phyloP scores from a whole-genome alignment of 2,888 invertebrate genomes.

The Amphipyra berbera region DNA sequence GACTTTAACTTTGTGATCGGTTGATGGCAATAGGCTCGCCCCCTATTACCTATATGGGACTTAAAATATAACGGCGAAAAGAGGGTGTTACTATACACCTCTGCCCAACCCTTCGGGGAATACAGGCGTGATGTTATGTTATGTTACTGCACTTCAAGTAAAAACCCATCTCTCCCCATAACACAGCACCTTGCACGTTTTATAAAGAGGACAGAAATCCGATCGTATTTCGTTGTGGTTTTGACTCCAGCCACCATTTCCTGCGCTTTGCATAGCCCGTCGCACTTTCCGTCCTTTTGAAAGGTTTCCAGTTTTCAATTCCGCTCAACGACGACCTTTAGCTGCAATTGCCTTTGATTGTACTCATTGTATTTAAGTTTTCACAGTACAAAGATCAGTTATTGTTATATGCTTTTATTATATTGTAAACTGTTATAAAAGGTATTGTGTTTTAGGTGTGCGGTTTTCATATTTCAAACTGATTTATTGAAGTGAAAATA shows the following conservation, averaged over 20 bases:
- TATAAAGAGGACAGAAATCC: conserved; percentile 24
- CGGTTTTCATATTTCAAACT: neutral
- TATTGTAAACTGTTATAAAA: conserved; percentile 18
- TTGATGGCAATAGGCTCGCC: too few species aligned
- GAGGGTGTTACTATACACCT: too few species aligned
- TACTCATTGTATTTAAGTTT: conserved; percentile 23
- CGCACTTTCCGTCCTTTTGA: conserved; percentile 40
- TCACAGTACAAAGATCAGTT: conserved; percentile 4
- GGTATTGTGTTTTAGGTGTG: neutral
- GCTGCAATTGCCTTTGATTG: conserved; percentile 40
- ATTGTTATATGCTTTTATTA: conserved; percentile 6
- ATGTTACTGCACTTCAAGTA: too few species aligned
- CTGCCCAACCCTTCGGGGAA: too few species aligned
- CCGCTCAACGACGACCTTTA: conserved; percentile 36
- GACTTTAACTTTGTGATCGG: too few species aligned
- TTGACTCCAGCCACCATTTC: conserved; percentile 47
- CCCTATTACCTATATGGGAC: too few species aligned
- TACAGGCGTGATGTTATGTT: too few species aligned
- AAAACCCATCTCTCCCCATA: neutral
- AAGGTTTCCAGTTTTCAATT: conserved; percentile 43
- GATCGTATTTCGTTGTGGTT: conserved; percentile 35
- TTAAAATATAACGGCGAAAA: too few species aligned
- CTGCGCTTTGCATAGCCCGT: conserved; percentile 52
- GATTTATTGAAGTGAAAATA: too few species aligned
- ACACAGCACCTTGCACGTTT: neutral